These are phyloP conservation scores for Ctenicera cuprea DNA, from an alignment of 2,888 invertebrate genomes.

Conservation along the genomic window DNA sequence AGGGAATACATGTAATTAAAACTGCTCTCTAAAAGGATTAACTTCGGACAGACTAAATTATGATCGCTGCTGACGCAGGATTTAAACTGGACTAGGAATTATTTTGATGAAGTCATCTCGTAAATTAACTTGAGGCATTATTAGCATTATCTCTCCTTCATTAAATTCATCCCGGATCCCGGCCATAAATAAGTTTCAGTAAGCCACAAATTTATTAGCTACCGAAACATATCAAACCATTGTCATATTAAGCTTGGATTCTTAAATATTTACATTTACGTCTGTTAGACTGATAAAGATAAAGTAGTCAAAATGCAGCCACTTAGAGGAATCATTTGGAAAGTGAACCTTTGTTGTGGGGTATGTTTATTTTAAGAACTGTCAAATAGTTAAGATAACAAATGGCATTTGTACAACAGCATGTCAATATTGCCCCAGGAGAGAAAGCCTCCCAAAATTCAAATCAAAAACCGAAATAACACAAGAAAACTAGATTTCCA, in stretches of 20 bases:
- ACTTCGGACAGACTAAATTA: constrained; percentile 69
- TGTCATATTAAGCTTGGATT: neutral
- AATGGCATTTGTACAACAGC: constrained; percentile 47
- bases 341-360: constrained; percentile 38
- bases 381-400: constrained; percentile 51
- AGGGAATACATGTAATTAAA: constrained; percentile 70
- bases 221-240: constrained; percentile 9
- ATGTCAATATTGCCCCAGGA: constrained; percentile 48
- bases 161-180: constrained; percentile 16
- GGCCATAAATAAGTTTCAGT: constrained; percentile 27
- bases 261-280: constrained; percentile 41
- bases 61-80: constrained; percentile 64
- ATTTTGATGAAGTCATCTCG: constrained; percentile 64
- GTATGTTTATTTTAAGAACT: constrained; percentile 47
- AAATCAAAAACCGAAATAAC: constrained; percentile 71
- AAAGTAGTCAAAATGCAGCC: constrained; percentile 33
- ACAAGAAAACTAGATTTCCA: constrained; percentile 70
- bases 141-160: constrained; percentile 42
- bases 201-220: constrained; percentile 7
- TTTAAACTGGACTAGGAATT: constrained; percentile 66
- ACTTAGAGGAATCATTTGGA: constrained; percentile 39
- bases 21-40: constrained; percentile 70
- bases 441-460: constrained; percentile 61
- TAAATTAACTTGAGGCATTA: constrained; percentile 58
- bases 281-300: constrained; percentile 33